Evolutionary conservation across 2,888 invertebrate species (phyloP).

Genomic region (Pyrgus malvae): DNA sequence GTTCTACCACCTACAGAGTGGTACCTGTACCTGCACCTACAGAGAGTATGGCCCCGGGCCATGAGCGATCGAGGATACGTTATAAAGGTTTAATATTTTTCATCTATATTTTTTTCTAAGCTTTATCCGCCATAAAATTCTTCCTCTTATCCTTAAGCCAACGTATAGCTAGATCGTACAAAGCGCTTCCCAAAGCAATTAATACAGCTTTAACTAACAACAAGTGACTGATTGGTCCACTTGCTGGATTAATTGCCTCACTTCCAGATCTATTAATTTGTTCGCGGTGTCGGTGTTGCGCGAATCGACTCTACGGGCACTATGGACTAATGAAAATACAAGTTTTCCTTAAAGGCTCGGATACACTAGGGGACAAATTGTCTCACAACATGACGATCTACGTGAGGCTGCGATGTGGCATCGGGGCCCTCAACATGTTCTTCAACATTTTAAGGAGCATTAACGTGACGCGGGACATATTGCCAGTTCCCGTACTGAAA

Average conservation of each 20-base stretch:
- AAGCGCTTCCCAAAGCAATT: slow-evolving; percentile 7
- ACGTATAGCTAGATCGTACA: too few relatives aligned
- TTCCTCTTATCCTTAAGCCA: too few relatives aligned
- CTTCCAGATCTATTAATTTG: slow-evolving; percentile 5
- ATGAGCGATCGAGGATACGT: too few relatives aligned
- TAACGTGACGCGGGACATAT: slow-evolving; percentile 15
- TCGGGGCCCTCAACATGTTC: slow-evolving; percentile 6
- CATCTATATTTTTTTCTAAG: too few relatives aligned
- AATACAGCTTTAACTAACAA: slow-evolving; percentile 9
- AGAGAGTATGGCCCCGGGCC: too few relatives aligned
- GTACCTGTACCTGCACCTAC: too few relatives aligned
- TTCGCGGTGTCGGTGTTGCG: background rate
- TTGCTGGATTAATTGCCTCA: slow-evolving; percentile 13
- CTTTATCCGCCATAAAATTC: too few relatives aligned
- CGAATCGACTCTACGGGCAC: too few relatives aligned
- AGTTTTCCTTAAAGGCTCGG: too few relatives aligned
- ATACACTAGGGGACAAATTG: slow-evolving; percentile 34
- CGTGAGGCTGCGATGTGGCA: slow-evolving; percentile 16
- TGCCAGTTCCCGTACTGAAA: slow-evolving; percentile 13
- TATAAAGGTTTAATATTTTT: too few relatives aligned
- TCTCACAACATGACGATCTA: slow-evolving; percentile 32
- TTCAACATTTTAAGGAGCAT: slow-evolving; percentile 16
- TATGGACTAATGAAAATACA: too few relatives aligned
- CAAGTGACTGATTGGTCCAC: slow-evolving; percentile 14
- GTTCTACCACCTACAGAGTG: too few relatives aligned